phyloP scores from a whole-genome alignment of 2,113 vertebrate genomes.

The Amazona vittata region DNA sequence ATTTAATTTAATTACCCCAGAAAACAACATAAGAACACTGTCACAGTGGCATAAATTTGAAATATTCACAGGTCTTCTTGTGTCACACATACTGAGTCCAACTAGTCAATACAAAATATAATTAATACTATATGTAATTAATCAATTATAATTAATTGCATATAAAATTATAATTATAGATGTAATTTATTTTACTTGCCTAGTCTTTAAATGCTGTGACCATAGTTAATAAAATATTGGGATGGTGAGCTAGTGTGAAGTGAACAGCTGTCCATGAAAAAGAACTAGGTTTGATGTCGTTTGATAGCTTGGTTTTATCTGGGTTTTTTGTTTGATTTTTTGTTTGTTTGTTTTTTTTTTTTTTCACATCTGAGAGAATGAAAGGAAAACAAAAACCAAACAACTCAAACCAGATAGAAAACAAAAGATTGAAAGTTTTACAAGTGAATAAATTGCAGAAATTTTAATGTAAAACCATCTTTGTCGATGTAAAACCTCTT shows the following conservation, averaged over 20 bases:
- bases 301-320: background rate
- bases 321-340: fast-evolving
- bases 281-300: background rate
- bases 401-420: background rate
- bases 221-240: background rate
- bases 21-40: background rate
- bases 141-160: too few species aligned
- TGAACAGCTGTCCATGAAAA: background rate
- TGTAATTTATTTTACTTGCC: background rate
- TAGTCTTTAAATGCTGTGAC: background rate
- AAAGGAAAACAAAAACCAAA: background rate
- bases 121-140: background rate
- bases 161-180: background rate
- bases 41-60: background rate
- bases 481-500: background rate
- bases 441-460: background rate
- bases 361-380: background rate
- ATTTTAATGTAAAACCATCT: background rate
- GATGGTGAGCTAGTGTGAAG: background rate
- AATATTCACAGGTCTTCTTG: background rate
- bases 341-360: background rate
- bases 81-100: background rate
- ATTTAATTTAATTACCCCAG: background rate
- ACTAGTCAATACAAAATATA: background rate
- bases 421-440: background rate